Evolutionary conservation across 2,888 invertebrate species (phyloP).

Genomic region (Catocala nupta): DNA sequence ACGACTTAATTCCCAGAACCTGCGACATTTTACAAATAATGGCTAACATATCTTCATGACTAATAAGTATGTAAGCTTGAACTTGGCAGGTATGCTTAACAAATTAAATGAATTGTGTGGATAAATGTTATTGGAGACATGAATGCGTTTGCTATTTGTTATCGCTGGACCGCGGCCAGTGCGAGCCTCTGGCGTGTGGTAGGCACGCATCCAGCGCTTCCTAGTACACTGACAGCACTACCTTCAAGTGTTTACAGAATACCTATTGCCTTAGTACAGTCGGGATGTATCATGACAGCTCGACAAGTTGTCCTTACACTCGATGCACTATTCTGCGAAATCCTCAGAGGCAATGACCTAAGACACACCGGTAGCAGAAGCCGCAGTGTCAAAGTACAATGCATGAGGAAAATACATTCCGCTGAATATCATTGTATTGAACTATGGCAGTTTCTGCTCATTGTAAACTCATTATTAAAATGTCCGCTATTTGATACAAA

Average conservation of each 20-base stretch:
- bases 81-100: conserved; percentile 28
- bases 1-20: conserved; percentile 19
- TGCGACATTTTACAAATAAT: conserved; percentile 2
- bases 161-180: conserved; percentile 73
- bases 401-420: conserved; percentile 60
- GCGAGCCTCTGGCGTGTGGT: conserved; percentile 57
- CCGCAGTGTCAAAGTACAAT: conserved; percentile 58
- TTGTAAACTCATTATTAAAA: conserved; percentile 41
- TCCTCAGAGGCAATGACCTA: conserved; percentile 59
- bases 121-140: conserved; percentile 45
- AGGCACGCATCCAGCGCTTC: conserved; percentile 80
- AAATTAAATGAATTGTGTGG: conserved; percentile 37
- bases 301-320: conserved; percentile 40
- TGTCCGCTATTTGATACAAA: conserved; percentile 52
- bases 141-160: conserved; percentile 51
- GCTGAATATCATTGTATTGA: conserved; percentile 56
- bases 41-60: conserved; percentile 1
- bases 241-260: conserved; percentile 65
- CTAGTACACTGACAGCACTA: conserved; percentile 74
- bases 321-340: conserved; percentile 59
- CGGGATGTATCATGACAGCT: conserved; percentile 48
- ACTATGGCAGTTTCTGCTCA: conserved; percentile 40
- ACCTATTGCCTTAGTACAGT: conserved; percentile 64
- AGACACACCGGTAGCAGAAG: conserved; percentile 28
- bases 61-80: conserved; percentile 11